Evolutionary conservation across 2,113 vertebrate genomes (phyloP), one percentile per base, ranked within the genome.

Genomic region (Chunga burmeisteri): DNA sequence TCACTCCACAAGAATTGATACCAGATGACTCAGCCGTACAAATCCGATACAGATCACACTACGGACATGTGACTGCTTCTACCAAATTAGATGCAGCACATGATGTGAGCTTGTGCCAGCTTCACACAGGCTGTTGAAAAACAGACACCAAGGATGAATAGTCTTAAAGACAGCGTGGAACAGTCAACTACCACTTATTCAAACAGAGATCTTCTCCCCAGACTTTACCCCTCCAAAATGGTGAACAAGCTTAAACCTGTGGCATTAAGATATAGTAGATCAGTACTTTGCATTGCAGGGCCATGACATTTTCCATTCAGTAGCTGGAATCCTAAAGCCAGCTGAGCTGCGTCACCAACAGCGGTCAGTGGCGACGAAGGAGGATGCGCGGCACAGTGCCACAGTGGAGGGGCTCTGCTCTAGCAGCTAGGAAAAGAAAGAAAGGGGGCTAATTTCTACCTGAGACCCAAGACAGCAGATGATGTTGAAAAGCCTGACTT

Each of bases 11-110:
- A 61, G 87, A 85, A 97, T 95, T 95, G 94, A 55, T 94, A 93
- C 78, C 95, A 96, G 81, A 96, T 97, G 96, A 95, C 30, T 95
- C 87, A 65, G 78, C 73, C 1, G 0, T 53, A 89, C 73, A 96
- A 94, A 93, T 79, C 30, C 61, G 93, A 96, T 74, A 85, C 89
- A 94, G 70, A 89, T 93, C 95, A 55, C 70, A 75, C 84, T 34
- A 13, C 4, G 56, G 73, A 40, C 93, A 96, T 82, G 95, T 93
- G 96, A 95, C 86, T 61, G 44, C 73, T 84, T 50, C 93, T 49
- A 56, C 53, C 70, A 89, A 96, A 96, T 95, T 87, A 94, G 81
- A 91, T 19, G 72, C 87, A 94, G 93, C 94, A 85, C 93, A 87
- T 75, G 93, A 91, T 56, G 61, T 0, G 5, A 95, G 81, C 53